Evolutionary conservation across 2,113 vertebrate genomes (phyloP).

Genomic region (Syngnathus floridae): DNA sequence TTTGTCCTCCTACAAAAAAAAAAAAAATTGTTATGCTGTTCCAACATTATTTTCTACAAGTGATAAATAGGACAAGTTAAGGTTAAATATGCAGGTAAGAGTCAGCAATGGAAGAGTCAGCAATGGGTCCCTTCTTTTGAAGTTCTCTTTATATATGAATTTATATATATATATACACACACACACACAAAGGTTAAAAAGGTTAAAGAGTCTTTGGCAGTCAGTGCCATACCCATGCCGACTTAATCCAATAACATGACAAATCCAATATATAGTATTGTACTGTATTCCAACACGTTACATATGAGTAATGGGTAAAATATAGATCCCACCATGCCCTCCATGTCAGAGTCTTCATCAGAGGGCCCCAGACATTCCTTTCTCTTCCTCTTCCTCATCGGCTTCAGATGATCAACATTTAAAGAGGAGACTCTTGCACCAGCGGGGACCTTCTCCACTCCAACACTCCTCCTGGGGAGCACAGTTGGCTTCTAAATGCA

Average conservation of each 20-base stretch:
- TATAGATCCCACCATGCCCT: conserved; percentile 73
- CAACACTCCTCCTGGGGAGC: conserved; percentile 69
- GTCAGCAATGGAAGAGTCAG: too few species aligned
- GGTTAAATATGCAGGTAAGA: not conserved
- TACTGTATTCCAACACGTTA: not conserved
- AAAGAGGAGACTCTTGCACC: conserved; percentile 61
- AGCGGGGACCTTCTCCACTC: conserved; percentile 78
- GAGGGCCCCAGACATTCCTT: conserved; percentile 90
- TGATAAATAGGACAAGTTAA: not conserved
- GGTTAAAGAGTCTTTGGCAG: not conserved
- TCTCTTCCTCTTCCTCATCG: conserved; percentile 92
- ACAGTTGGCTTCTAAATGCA: not conserved
- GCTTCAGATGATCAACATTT: conserved; percentile 81
- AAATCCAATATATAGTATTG: not conserved
- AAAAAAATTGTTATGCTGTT: not conserved
- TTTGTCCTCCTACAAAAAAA: conserved; percentile 67
- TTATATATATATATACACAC: too few species aligned
- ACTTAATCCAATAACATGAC: not conserved
- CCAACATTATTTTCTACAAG: not conserved
- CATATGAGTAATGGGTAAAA: not conserved
- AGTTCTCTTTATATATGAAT: not conserved
- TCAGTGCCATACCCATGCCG: not conserved
- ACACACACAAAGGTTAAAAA: too few species aligned
- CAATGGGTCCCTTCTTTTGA: not conserved
- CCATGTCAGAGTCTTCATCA: conserved; percentile 85